Conservation (phyloP, 1,140 invertebrate genomes). For the Macrosteles quadrilineatus region DNA sequence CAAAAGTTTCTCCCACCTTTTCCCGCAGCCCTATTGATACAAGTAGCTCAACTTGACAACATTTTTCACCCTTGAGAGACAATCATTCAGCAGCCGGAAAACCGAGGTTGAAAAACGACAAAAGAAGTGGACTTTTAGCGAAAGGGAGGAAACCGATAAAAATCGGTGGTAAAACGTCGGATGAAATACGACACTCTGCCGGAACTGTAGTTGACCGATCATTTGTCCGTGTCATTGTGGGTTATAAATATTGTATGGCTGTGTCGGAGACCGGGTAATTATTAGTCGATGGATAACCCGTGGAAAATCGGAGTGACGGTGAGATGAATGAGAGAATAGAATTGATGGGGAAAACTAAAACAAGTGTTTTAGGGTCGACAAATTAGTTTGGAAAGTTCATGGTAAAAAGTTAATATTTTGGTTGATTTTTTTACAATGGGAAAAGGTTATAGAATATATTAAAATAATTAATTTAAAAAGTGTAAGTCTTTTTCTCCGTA, state of each 20-base stretch:
- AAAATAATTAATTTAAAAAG: too few relatives aligned
- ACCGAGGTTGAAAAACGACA: slow-evolving; percentile 17
- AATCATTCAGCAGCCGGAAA: slow-evolving; percentile 14
- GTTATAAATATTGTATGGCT: slow-evolving; percentile 20
- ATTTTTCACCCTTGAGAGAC: background rate
- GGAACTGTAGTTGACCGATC: background rate
- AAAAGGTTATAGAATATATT: too few relatives aligned
- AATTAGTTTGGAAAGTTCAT: too few relatives aligned
- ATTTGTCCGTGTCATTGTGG: background rate
- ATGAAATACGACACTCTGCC: slow-evolving; percentile 14
- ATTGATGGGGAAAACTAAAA: too few relatives aligned
- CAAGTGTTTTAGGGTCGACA: too few relatives aligned
- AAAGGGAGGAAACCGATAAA: slow-evolving; percentile 2
- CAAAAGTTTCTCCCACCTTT: too few relatives aligned
- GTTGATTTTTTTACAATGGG: too few relatives aligned
- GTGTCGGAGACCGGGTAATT: background rate
- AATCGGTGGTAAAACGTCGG: slow-evolving; percentile 9
- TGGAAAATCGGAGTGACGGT: background rate
- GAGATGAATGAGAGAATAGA: too few relatives aligned
- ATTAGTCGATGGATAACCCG: background rate
- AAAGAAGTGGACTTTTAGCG: slow-evolving; percentile 20
- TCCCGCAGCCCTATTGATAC: too few relatives aligned
- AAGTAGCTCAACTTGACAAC: too few relatives aligned
- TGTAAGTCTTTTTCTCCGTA: too few relatives aligned
- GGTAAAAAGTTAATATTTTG: too few relatives aligned